phyloP scores from a whole-genome alignment of 2,888 invertebrate species.

The Petrophora chlorosata region DNA sequence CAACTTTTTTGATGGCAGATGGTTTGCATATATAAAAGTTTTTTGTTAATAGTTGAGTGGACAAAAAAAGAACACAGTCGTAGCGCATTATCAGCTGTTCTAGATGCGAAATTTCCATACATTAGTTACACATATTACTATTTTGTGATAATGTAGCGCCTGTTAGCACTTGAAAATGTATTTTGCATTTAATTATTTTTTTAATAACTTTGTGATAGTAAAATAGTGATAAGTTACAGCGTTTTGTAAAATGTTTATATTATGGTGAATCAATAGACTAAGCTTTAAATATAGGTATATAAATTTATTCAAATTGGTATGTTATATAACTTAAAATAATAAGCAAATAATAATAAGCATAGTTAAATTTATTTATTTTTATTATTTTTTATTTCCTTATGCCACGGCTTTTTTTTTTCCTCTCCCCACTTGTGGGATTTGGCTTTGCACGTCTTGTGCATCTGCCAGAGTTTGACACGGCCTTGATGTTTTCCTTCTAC shows the following conservation, averaged over 20 bases:
- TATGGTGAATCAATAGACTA: too few relatives aligned
- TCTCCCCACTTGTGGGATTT: too few relatives aligned
- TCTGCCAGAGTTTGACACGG: too few relatives aligned
- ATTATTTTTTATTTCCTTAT: too few relatives aligned
- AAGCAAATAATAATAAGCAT: too few relatives aligned
- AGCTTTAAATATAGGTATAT: too few relatives aligned
- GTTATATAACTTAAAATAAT: too few relatives aligned
- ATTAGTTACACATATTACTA: constrained; percentile 9
- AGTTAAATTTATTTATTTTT: too few relatives aligned
- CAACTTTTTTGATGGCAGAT: constrained; percentile 74
- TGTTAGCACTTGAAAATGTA: background rate
- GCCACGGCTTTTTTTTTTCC: too few relatives aligned
- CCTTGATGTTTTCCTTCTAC: too few relatives aligned
- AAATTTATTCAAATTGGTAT: too few relatives aligned
- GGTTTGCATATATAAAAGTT: constrained; percentile 64
- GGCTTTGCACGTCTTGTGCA: too few relatives aligned
- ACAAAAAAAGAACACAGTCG: constrained; percentile 33
- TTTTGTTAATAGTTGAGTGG: constrained; percentile 45
- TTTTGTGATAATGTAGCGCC: constrained; percentile 16
- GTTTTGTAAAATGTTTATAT: background rate
- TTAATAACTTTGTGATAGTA: constrained; percentile 1
- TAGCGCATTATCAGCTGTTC: constrained; percentile 31
- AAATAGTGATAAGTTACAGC: background rate
- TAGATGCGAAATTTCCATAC: constrained; percentile 27
- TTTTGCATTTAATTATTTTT: constrained; percentile 17